phyloP scores from a whole-genome alignment of 1,140 invertebrate species.

The Polypedilum vanderplanki region DNA sequence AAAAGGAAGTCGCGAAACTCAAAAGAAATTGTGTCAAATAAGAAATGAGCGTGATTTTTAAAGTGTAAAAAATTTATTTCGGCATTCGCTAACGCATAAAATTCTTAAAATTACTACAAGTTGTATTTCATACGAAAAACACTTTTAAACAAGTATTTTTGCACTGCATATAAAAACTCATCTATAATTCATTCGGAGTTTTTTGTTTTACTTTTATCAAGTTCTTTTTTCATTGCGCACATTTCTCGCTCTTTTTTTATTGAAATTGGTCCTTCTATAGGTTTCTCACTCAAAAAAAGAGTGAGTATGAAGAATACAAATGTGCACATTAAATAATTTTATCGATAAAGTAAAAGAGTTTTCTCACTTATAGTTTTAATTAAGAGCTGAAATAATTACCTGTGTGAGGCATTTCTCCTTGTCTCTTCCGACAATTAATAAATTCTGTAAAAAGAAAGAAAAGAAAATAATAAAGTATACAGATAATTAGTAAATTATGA shows the following conservation, averaged over 20 bases:
- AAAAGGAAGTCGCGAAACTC: constrained; percentile 12
- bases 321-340: too few relatives aligned
- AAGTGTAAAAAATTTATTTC: constrained; percentile 4
- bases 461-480: too few relatives aligned
- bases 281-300: background rate
- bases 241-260: background rate
- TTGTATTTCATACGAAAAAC: constrained; percentile 21
- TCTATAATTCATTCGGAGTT: constrained; percentile 23
- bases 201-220: background rate
- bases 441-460: background rate
- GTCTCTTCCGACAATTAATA: background rate
- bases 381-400: background rate
- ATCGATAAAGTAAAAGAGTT: too few relatives aligned
- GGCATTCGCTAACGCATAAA: constrained; percentile 24
- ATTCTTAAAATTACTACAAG: constrained; percentile 27
- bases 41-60: constrained; percentile 22
- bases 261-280: background rate
- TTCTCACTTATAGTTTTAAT: background rate
- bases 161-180: constrained; percentile 24
- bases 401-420: background rate
- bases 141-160: constrained; percentile 21
- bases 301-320: too few relatives aligned
- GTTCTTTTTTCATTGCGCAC: too few relatives aligned
- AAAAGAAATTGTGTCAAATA: constrained; percentile 19
- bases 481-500: too few relatives aligned